Conservation (phyloP, 2,797 vertebrate genomes). For the Neomorphus geoffroyi region DNA sequence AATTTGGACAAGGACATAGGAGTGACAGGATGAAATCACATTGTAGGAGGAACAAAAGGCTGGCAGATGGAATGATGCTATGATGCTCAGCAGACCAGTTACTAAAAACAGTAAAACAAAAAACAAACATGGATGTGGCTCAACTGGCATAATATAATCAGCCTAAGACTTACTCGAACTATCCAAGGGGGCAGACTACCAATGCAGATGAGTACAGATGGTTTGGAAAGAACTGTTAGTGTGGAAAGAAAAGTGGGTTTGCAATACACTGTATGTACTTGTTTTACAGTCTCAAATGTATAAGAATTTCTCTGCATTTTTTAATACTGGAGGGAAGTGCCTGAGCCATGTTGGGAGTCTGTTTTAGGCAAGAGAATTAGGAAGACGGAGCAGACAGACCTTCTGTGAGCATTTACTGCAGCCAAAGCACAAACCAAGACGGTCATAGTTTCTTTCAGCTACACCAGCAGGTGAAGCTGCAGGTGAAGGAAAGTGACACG, state of each 20-base stretch:
- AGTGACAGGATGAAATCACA: neutral
- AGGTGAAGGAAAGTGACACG: neutral
- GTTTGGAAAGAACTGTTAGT: neutral
- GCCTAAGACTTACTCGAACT: neutral
- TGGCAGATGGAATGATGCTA: neutral
- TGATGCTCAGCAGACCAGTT: neutral
- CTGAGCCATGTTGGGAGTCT: neutral
- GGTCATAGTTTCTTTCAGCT: neutral
- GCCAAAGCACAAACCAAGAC: neutral
- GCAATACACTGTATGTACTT: neutral
- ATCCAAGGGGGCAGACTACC: neutral
- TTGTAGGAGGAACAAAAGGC: neutral
- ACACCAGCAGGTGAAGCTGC: neutral
- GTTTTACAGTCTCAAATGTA: neutral
- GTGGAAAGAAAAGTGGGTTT: neutral
- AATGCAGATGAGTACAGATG: neutral
- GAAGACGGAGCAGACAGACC: neutral
- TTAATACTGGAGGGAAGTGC: neutral
- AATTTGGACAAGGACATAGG: neutral
- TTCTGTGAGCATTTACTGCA: accelerated
- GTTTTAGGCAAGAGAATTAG: neutral
- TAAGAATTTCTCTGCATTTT: neutral
- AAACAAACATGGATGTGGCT: neutral
- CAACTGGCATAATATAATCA: neutral
- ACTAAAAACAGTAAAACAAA: neutral